Percentiles rank a stretch among this genome's conserved stretches.
phyloP scores from a whole-genome alignment of 2,888 invertebrate genomes.

The Caenorhabditis sp. region DNA sequence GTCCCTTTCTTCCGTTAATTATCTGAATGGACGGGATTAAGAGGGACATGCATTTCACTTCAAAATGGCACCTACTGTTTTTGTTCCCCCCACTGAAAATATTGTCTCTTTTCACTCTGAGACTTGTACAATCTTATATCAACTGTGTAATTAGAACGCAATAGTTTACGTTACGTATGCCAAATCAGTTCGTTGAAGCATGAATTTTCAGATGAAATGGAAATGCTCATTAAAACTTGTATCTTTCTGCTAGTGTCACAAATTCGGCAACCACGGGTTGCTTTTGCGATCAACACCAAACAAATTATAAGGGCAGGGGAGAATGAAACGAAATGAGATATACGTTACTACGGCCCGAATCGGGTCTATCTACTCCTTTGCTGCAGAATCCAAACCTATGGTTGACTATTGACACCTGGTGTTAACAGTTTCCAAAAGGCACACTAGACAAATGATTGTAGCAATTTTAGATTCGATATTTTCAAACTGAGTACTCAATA shows the following conservation, averaged over 20 bases:
- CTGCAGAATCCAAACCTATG: background rate
- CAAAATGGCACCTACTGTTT: background rate
- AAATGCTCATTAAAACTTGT: constrained; percentile 43
- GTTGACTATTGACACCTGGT: constrained; percentile 14
- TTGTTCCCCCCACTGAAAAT: background rate
- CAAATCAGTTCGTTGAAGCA: constrained; percentile 28
- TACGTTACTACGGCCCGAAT: background rate
- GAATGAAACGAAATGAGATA: background rate
- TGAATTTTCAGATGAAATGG: constrained; percentile 27
- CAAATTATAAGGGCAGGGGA: constrained; percentile 8
- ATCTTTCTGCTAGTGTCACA: background rate
- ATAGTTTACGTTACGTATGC: constrained; percentile 41
- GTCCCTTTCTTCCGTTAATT: constrained; percentile 34
- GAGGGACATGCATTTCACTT: constrained; percentile 22
- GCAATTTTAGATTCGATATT: no score
- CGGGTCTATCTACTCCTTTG: no score
- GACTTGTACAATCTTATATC: constrained; percentile 2
- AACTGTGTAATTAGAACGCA: constrained; percentile 24
- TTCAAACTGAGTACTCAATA: background rate
- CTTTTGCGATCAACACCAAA: background rate
- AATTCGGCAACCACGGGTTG: constrained; percentile 1
- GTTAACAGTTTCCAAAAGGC: background rate
- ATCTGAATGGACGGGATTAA: constrained; percentile 42
- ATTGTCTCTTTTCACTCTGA: background rate
- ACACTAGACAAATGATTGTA: no score